Evolutionary conservation across 2,888 invertebrate genomes (phyloP), one percentile per base, ranked within the genome.

Genomic region (Lucinisca nassula): DNA sequence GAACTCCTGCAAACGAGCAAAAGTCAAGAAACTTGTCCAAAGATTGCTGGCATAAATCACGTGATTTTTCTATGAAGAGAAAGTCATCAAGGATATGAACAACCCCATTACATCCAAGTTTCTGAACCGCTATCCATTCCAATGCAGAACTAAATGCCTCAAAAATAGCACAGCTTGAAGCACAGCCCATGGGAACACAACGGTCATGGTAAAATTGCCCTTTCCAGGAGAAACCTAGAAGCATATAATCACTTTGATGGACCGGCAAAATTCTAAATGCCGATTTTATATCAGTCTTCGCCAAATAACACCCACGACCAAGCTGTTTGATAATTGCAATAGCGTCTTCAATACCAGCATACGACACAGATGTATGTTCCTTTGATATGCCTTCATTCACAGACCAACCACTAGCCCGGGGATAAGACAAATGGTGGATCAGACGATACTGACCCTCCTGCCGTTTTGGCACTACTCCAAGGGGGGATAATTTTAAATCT

Each of bases 391-490:
- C 76, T 51, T 80, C 78, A 61, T 87, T 87, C 10, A 84, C 73
- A 14, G 87, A 84, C 0, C 38, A 51, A 24, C 74, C 77, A 49
- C 55, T 51, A 21, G 55, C 24, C 37, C 67, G 12, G 0, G 87
- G 84, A 27, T 77, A 81, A 8, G 84, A 87, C 37, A 87, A 55
- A 45, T 87, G 80, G 38, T 87, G 87, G 0, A 84, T 87, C 35
- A 84, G 12, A 0, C 87, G 73, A 37, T 61, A 87, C 24, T 81
- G 35, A 1, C 61, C 58, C 17, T 35, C 75, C 21, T 74, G 40
- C 21, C 45, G 37, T 77, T 84, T 79, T 12, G 79, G 79, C 30
- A 80, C 55, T 14, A 81, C 30, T 17, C 81, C 81, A n/a, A 84
- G 55, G 3, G 84, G 84, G 0, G 84, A 84, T 37, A 72, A 27